Evolutionary conservation across 2,888 invertebrate genomes (phyloP), one percentile per base, ranked within the genome.

Genomic region (Callyntrura sp.): DNA sequence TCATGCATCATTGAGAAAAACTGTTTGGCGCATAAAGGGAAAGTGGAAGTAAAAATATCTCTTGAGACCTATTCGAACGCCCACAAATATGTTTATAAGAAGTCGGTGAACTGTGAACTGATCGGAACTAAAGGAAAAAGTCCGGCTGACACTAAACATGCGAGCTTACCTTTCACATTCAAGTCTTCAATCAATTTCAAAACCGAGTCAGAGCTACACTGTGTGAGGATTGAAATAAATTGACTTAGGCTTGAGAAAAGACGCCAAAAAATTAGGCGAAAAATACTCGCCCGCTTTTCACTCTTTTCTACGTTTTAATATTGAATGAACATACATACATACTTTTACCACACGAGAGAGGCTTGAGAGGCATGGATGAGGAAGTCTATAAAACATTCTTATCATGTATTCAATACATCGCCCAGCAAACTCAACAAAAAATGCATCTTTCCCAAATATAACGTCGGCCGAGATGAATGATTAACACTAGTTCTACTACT

Each of bases 141-240:
- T 25, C 20, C 73, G 51, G 51, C 48, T 73, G 51, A 73, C 73
- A 73, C 23, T 48, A 73, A 51, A 48, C 73, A 73, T 73, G 25
- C 73, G 51, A 51, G 73, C 51, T 48, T 83, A 51, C 68, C 82
- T 68, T 84, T 70, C 57, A 84, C 84, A 35, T 60, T 85, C 78
- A 78, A 84, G 70, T 60, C 78, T 76, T 85, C 76, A 20, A 76
- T 76, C 85, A 85, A 76, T 78, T 62, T 78, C 76, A 62, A 55
- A 60, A 14, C 76, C 43, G n/a, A n/a, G n/a, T n/a, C n/a, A n/a
- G n/a, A n/a, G n/a, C n/a, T n/a, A n/a, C n/a, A n/a, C n/a, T n/a
- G n/a, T n/a, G n/a, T n/a, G 12, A 14, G 28, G 85, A 85, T 85
- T 78, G 85, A 85, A 85, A 85, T 76, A 78, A 85, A 85, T 85